Evolutionary conservation across 2,113 vertebrate genomes (phyloP).

Genomic region (Malurus cyaneus): DNA sequence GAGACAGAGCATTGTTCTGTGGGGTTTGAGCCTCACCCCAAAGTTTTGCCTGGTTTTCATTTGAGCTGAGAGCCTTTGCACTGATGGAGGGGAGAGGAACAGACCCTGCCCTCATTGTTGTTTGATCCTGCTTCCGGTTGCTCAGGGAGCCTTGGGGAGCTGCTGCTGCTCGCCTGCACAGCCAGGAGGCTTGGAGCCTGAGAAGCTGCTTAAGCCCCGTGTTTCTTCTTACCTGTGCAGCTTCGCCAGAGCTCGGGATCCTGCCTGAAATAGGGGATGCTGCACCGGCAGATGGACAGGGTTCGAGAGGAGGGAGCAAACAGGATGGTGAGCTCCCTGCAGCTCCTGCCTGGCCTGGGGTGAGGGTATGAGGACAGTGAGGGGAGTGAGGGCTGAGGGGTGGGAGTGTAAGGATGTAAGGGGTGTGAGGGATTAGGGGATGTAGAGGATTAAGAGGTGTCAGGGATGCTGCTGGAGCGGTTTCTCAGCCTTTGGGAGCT

Average conservation of each 20-base stretch:
- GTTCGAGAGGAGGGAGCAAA: not conserved
- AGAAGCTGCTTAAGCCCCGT: not conserved
- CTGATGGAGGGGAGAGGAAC: not conserved
- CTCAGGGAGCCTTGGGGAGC: not conserved
- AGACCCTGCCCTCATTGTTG: rapidly evolving
- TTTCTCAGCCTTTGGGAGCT: rapidly evolving
- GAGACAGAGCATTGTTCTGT: not conserved
- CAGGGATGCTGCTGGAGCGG: not conserved
- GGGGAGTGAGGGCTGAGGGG: no score
- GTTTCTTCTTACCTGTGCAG: not conserved
- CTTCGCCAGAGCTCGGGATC: not conserved
- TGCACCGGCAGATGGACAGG: rapidly evolving
- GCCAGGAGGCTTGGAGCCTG: not conserved
- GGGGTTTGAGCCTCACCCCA: not conserved
- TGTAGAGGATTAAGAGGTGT: not conserved
- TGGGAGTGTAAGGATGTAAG: not conserved
- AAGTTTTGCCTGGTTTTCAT: not conserved
- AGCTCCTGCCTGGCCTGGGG: not conserved
- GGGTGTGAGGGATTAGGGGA: not conserved
- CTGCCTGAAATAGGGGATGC: not conserved
- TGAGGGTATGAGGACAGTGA: no score
- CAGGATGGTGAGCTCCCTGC: not conserved
- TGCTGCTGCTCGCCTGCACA: not conserved
- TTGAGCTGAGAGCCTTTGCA: not conserved
- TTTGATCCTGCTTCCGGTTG: not conserved